Conservation (phyloP, 2,888 invertebrate genomes). For the Neocrepidodera transversa region DNA sequence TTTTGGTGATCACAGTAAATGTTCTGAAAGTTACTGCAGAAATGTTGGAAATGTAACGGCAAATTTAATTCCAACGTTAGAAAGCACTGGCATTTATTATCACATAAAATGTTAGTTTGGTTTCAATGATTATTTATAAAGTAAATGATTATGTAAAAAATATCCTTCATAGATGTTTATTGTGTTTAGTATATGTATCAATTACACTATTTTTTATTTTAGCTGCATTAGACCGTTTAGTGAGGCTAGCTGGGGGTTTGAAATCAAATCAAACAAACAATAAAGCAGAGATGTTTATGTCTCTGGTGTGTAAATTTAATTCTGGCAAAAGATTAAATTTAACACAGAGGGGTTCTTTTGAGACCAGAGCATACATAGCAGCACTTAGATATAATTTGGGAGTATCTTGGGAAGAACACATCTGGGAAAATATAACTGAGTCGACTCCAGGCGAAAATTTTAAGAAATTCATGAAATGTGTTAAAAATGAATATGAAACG, state of each 20-base stretch:
- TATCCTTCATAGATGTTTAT: not conserved
- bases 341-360: conserved; percentile 11
- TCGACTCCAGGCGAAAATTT: not conserved
- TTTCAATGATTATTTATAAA: not conserved
- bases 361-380: not conserved
- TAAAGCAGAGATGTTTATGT: conserved; percentile 12
- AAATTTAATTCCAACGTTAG: not conserved
- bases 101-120: not conserved
- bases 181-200: not conserved
- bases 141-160: not conserved
- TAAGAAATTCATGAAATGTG: not conserved
- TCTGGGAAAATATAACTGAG: not conserved
- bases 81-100: not conserved
- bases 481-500: not conserved
- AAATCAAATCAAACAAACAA: not conserved
- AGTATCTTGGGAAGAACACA: not conserved
- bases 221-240: not conserved
- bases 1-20: not conserved
- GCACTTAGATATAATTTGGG: not conserved
- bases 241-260: not conserved
- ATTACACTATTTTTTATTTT: not conserved
- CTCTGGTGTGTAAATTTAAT: conserved; percentile 4
- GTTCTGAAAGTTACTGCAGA: not conserved
- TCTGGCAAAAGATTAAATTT: conserved; percentile 10
- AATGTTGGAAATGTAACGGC: not conserved